A percentile compares a stretch with the other conserved stretches of the same genome.
phyloP scores from a whole-genome alignment of 1,140 invertebrate genomes.

The Holotrichia oblita region DNA sequence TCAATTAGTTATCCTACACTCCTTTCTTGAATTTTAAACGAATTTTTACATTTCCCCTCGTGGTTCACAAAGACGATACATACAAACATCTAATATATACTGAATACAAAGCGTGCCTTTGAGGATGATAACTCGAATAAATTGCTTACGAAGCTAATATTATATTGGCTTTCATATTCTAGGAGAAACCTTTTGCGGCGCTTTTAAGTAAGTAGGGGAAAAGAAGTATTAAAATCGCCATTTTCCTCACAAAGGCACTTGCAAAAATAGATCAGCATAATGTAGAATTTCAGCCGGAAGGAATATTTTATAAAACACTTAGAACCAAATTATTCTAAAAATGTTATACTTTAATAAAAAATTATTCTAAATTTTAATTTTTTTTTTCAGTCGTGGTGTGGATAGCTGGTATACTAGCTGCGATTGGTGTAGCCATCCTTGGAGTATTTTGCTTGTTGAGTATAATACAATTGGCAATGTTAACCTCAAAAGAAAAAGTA shows the following conservation, averaged over 20 bases:
- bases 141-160: not conserved
- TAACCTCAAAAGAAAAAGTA: constrained; percentile 81
- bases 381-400: constrained; percentile 76
- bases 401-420: constrained; percentile 79
- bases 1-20: too few relatives aligned
- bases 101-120: too few relatives aligned
- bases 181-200: not conserved
- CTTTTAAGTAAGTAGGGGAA: not conserved
- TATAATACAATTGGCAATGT: constrained; percentile 84
- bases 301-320: too few relatives aligned
- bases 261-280: not conserved
- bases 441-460: constrained; percentile 80
- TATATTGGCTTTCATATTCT: not conserved
- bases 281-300: too few relatives aligned
- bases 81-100: too few relatives aligned
- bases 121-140: not conserved
- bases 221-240: not conserved
- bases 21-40: too few relatives aligned
- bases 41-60: too few relatives aligned
- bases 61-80: too few relatives aligned
- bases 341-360: not conserved
- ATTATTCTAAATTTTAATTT: not conserved
- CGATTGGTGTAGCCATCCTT: constrained; percentile 73
- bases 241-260: not conserved
- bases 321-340: too few relatives aligned